Evolutionary conservation across 2,113 vertebrate genomes (phyloP).

Genomic region (Chionis minor): DNA sequence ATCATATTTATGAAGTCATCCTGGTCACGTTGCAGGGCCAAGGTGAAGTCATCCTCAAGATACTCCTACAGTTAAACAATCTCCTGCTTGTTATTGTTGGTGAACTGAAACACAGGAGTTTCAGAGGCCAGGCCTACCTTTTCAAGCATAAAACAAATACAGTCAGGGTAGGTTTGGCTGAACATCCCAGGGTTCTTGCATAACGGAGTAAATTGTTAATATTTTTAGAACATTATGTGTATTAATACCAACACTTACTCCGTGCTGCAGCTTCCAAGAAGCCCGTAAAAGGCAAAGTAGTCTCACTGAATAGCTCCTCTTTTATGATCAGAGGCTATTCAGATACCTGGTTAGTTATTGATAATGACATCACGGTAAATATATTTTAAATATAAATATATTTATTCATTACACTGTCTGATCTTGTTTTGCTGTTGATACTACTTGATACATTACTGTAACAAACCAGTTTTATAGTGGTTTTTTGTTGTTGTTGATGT

Average conservation of each 20-base stretch:
- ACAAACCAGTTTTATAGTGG: neutral
- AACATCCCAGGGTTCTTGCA: neutral
- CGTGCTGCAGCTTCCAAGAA: neutral
- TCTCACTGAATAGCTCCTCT: neutral
- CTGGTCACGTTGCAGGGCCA: neutral
- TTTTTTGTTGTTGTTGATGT: neutral
- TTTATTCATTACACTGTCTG: neutral
- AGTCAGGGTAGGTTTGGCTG: neutral
- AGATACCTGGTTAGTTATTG: neutral
- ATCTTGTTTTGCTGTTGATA: neutral
- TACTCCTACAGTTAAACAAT: neutral
- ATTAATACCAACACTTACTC: neutral
- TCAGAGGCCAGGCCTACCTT: neutral
- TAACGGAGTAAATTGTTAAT: neutral
- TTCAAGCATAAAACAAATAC: neutral
- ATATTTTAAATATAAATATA: neutral
- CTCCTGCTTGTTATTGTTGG: neutral
- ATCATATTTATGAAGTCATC: neutral
- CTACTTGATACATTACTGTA: neutral
- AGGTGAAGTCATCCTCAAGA: neutral
- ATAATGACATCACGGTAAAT: neutral
- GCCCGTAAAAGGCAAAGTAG: neutral
- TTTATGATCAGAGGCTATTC: neutral
- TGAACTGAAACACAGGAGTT: neutral
- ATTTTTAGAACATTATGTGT: neutral